phyloP scores from a whole-genome alignment of 2,113 vertebrate species.

The Pavo muticus region DNA sequence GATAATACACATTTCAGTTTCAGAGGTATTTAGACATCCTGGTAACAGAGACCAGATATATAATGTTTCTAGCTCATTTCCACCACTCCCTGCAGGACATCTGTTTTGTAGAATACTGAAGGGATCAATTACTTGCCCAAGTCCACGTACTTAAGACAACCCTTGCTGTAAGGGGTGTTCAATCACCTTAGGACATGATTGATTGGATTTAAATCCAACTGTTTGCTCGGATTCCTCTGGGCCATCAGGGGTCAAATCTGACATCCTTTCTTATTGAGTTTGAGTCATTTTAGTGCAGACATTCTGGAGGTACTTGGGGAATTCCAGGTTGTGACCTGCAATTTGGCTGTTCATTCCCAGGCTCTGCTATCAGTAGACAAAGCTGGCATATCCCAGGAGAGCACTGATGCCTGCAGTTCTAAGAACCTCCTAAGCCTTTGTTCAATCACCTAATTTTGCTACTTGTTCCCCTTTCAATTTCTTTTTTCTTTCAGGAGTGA shows the following conservation, averaged over 20 bases:
- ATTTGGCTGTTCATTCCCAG: conserved; percentile 49
- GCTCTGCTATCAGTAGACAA: conserved; percentile 31
- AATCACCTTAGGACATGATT: conserved; percentile 46
- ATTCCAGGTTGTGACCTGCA: conserved; percentile 68
- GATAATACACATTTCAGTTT: background rate
- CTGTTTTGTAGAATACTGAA: background rate
- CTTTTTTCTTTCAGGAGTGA: background rate
- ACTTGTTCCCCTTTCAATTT: background rate
- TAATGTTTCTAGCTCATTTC: background rate
- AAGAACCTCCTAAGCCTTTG: conserved; percentile 40
- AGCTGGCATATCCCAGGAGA: background rate
- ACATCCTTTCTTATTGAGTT: conserved; percentile 65
- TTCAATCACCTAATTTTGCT: conserved; percentile 23
- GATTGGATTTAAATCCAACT: conserved; percentile 61
- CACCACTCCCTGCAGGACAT: conserved; percentile 24
- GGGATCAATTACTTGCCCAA: conserved; percentile 53
- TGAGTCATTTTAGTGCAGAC: conserved; percentile 50
- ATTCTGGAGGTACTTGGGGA: conserved; percentile 57
- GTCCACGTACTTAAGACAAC: conserved; percentile 33
- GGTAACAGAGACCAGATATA: background rate
- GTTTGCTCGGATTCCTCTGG: conserved; percentile 29
- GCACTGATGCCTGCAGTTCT: background rate
- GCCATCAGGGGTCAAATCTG: conserved; percentile 63
- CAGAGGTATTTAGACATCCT: background rate
- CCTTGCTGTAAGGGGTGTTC: conserved; percentile 42